Evolutionary conservation across 2,888 invertebrate species (phyloP).

Genomic region (Hedychridium roseum): DNA sequence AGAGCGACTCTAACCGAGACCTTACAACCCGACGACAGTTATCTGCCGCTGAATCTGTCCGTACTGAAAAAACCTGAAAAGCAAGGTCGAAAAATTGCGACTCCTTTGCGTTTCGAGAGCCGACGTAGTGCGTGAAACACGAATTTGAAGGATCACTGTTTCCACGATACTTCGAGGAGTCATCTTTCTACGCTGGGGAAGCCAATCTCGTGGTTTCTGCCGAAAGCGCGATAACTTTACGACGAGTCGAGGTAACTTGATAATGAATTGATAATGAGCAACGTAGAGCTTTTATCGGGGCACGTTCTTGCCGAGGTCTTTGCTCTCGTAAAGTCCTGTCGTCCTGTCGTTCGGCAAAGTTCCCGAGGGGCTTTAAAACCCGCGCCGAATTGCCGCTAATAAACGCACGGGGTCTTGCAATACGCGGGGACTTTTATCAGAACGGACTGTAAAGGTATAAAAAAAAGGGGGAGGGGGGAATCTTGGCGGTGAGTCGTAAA

Average conservation of each 20-base stretch:
- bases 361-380: constrained; percentile 32
- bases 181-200: background rate
- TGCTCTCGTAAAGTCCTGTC: constrained; percentile 33
- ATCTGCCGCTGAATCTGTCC: constrained; percentile 28
- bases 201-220: too few relatives aligned
- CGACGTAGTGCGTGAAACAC: too few relatives aligned
- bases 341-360: constrained; percentile 25
- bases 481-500: too few relatives aligned
- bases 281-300: background rate
- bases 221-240: too few relatives aligned
- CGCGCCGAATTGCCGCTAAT: constrained; percentile 35
- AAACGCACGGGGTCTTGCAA: constrained; percentile 21
- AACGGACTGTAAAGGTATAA: constrained; percentile 35
- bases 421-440: constrained; percentile 28
- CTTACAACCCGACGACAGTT: constrained; percentile 29
- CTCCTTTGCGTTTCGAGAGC: too few relatives aligned
- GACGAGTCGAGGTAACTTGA: too few relatives aligned
- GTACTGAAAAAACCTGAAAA: too few relatives aligned
- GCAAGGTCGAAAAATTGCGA: too few relatives aligned
- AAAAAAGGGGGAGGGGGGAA: too few relatives aligned
- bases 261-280: constrained; percentile 17
- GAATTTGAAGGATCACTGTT: too few relatives aligned
- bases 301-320: constrained; percentile 25
- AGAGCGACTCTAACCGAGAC: too few relatives aligned
- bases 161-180: background rate